These are phyloP conservation scores for Gymnorhina tibicen DNA, from an alignment of 2,113 vertebrate species.

Conservation along the genomic window DNA sequence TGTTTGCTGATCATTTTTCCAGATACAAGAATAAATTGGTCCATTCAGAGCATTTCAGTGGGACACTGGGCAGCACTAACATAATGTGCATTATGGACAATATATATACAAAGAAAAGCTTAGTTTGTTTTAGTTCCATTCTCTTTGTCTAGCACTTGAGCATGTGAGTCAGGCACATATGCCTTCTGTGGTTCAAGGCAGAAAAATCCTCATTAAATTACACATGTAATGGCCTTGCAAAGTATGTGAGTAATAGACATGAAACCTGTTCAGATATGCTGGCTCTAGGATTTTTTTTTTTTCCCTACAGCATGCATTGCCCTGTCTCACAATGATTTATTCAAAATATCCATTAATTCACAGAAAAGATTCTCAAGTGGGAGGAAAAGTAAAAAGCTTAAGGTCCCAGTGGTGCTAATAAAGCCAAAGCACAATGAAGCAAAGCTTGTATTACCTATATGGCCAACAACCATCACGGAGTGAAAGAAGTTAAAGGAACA, in stretches of 20 bases:
- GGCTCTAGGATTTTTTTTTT: not conserved
- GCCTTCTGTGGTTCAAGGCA: not conserved
- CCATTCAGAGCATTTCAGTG: not conserved
- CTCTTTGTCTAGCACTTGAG: not conserved
- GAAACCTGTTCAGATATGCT: not conserved
- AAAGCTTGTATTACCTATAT: not conserved
- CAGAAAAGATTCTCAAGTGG: not conserved
- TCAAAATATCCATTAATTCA: conserved; percentile 35
- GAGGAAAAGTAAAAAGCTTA: not conserved
- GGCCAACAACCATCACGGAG: not conserved
- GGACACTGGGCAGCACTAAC: not conserved
- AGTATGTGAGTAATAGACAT: not conserved
- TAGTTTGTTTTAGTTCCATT: not conserved
- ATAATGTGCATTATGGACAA: not conserved
- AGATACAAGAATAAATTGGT: not conserved
- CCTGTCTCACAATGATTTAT: not conserved
- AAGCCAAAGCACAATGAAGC: not conserved
- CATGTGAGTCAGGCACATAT: not conserved
- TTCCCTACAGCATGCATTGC: not conserved
- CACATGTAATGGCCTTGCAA: not conserved
- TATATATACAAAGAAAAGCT: not conserved
- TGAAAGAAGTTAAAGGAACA: not conserved
- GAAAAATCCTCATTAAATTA: conserved; percentile 4
- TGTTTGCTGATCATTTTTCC: not conserved
- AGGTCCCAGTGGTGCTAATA: not conserved